phyloP scores from a whole-genome alignment of 2,113 vertebrate species.

The Suricata suricatta region DNA sequence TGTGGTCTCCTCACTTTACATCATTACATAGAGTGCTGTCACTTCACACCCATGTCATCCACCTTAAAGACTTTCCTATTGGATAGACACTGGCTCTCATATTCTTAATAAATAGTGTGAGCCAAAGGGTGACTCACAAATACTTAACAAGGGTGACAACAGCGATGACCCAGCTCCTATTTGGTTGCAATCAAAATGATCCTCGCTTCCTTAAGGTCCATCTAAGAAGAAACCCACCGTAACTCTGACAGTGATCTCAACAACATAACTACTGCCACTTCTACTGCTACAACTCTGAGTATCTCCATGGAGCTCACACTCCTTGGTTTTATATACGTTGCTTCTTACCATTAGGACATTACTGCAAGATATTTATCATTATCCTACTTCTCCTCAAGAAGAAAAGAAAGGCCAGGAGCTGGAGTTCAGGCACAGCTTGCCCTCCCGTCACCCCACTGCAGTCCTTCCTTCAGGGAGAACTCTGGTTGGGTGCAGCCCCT shows the following conservation, averaged over 20 bases:
- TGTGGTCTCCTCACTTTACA: background rate
- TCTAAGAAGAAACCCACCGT: background rate
- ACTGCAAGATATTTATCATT: background rate
- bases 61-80: background rate
- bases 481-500: too few relatives aligned
- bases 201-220: background rate
- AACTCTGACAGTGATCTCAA: background rate
- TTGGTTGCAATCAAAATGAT: background rate
- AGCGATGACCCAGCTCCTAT: background rate
- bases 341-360: background rate
- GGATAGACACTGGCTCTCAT: background rate
- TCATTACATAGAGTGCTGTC: background rate
- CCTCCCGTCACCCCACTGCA: background rate
- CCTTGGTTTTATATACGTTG: background rate
- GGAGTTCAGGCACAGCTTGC: background rate
- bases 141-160: accelerated
- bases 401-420: background rate
- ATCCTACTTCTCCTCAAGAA: background rate
- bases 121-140: too few relatives aligned
- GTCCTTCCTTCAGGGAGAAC: background rate
- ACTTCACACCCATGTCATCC: background rate
- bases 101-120: background rate
- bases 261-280: background rate
- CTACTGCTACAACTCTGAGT: too few relatives aligned
- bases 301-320: background rate